Conservation (phyloP, 2,888 invertebrate species). For the Pegoplata infirma region DNA sequence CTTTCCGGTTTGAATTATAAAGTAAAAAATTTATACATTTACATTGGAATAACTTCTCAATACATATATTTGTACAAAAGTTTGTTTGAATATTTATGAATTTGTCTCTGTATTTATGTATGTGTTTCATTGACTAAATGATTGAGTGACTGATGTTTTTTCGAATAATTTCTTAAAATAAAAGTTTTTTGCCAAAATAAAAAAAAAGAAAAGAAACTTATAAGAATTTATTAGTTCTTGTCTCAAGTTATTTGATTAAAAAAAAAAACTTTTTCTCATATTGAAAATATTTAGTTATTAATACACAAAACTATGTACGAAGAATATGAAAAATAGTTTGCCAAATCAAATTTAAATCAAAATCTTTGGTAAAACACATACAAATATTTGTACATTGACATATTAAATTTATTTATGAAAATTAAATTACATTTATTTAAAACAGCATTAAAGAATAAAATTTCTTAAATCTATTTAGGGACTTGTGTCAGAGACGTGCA, state of each 20-base stretch:
- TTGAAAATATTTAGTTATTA: slow-evolving; percentile 4
- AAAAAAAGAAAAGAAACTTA: no score
- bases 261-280: neutral
- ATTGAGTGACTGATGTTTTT: slow-evolving; percentile 42
- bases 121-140: neutral
- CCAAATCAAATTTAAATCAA: neutral
- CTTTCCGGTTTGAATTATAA: no score
- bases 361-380: neutral
- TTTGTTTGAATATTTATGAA: no score
- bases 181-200: slow-evolving; percentile 30
- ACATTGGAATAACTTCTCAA: neutral
- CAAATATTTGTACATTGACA: neutral
- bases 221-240: slow-evolving; percentile 17
- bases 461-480: neutral
- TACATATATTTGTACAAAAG: no score
- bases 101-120: neutral
- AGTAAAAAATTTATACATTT: no score
- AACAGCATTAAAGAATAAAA: neutral
- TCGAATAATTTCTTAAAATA: slow-evolving; percentile 26
- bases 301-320: no score
- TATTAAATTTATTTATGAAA: neutral
- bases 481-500: no score
- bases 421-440: neutral
- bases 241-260: neutral
- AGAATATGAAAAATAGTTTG: neutral